Conservation (phyloP, 2,888 invertebrate species). For the Anaspis maculata region DNA sequence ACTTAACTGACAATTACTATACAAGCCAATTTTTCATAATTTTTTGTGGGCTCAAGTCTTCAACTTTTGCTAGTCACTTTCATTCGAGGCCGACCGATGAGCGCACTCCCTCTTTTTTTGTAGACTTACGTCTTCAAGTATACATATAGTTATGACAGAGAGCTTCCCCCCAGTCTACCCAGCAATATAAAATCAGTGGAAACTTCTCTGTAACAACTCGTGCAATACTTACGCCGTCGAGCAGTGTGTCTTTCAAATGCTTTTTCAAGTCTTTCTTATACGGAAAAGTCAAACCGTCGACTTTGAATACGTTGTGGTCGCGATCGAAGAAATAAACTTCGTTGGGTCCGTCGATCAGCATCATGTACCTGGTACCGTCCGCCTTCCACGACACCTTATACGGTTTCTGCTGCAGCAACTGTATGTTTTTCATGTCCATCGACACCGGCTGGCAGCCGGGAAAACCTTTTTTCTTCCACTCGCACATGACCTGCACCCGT, state of each 20-base stretch:
- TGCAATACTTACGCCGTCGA: constrained; percentile 91
- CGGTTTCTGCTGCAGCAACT: constrained; percentile 64
- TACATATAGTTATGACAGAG: too few species aligned
- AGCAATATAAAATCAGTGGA: too few species aligned
- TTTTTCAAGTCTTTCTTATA: constrained; percentile 60
- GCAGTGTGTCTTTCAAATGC: constrained; percentile 70
- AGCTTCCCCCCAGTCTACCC: too few species aligned
- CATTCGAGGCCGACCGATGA: too few species aligned
- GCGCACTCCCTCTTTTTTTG: too few species aligned
- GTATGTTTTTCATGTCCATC: constrained; percentile 79
- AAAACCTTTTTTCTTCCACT: constrained; percentile 74
- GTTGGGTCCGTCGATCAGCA: constrained; percentile 81
- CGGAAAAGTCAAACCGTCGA: constrained; percentile 72
- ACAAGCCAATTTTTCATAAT: too few species aligned
- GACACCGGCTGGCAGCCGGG: constrained; percentile 97
- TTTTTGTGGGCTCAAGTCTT: too few species aligned
- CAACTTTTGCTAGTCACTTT: too few species aligned
- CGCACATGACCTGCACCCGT: constrained; percentile 71
- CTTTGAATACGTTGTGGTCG: constrained; percentile 86
- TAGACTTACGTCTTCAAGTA: too few species aligned
- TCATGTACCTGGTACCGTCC: constrained; percentile 96
- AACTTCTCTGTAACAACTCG: too few species aligned
- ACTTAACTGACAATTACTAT: too few species aligned
- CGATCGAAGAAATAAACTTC: constrained; percentile 92
- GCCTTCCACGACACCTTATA: constrained; percentile 99